Base-by-base conservation (phyloP, 2,888 invertebrate species). In the Leptopilina myrica region DNA sequence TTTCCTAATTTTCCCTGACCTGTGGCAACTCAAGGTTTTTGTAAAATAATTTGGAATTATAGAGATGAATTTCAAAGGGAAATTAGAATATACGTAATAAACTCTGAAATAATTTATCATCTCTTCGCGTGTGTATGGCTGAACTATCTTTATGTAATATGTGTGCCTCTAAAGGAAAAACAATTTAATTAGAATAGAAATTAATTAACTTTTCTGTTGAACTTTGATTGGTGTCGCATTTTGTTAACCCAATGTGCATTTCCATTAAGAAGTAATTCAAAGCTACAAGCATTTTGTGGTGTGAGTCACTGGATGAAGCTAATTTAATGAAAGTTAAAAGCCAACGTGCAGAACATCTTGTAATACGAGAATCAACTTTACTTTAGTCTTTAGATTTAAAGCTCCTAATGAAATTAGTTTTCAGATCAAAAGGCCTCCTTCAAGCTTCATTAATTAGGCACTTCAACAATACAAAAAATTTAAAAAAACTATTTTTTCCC, bases 291-390 rank as follows among this genome's bases (percentile, higher is more conserved):
- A 53, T 7, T 69, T 14, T 15, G 67, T 53, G 49, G 26, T 15
- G 15, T 62, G 20, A 62, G 15, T 62, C 8, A 20, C 62, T 20
- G 46, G 67, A 67, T 69, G 33, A 20, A 73, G 73, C 53, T 56
- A 73, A 73, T 56, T 73, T 73, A 73, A 73, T 73, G 53, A 53
- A 73, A 49, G 33, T 73, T 56, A 33, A 56, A 33, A 56, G 73
- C 14, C 7, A 33, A 8, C 15, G 26, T 26, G 26, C 56, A 53
- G 20, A 46, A 49, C 26, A 49, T 69, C 20, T 26, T 73, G 73
- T 33, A 33, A 56, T 69, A 33, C 73, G n/a, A 73, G 53, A 12
- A 73, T 26, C 26, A 69, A 67, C n/a, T 49, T 67, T 15, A 43
- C 43, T 33, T 62, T n/a, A 26, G 53, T 56, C 33, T 73, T 14